Evolutionary conservation across 2,888 invertebrate genomes (phyloP), one percentile per base, ranked within the genome.

Genomic region (Polyommatus icarus): DNA sequence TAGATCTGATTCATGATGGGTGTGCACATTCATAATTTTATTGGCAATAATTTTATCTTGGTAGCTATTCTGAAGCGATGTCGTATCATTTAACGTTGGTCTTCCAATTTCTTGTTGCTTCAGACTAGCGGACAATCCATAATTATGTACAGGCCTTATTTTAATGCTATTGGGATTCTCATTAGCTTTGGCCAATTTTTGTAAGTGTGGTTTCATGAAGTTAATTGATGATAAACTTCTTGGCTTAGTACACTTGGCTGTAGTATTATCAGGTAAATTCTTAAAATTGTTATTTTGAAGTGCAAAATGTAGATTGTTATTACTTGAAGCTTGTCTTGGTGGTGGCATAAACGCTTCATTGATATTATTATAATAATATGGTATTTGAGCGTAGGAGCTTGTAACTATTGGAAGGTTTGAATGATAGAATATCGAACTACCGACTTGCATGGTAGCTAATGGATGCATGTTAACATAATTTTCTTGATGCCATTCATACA

Each of bases 101-200:
- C 24, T 67, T 67, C 67, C 67, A 67, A 5, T 15, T 67, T 32
- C 32, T 67, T 67, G 29, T 67, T 67, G 67, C 29, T 29, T 24
- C 3, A 61, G 4, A 20, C 20, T 18, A 67, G 24, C 29, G 29
- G 67, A 29, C 29, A 67, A 67, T 29, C 67, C 67, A 67, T 67
- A 67, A 15, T 67, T 67, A 67, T 67, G 67, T 32, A 67, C 12
- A 12, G 67, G 67, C 18, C 67, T 32, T 67, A 67, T 67, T 67
- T 67, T 67, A 67, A 67, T 32, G 29, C 67, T 67, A 15, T 15
- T 67, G 10, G 67, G 29, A 32, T 67, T 67, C 29, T 29, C 67
- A 67, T 67, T 67, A 67, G 29, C 67, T 29, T 67, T 67, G 29
- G 67, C 67, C 29, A 67, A 67, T 67, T 67, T 67, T 67, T 32